Percentiles rank a stretch among this genome's conserved stretches.
phyloP scores from a whole-genome alignment of 2,888 invertebrate species.

The Pyrrhia umbra region DNA sequence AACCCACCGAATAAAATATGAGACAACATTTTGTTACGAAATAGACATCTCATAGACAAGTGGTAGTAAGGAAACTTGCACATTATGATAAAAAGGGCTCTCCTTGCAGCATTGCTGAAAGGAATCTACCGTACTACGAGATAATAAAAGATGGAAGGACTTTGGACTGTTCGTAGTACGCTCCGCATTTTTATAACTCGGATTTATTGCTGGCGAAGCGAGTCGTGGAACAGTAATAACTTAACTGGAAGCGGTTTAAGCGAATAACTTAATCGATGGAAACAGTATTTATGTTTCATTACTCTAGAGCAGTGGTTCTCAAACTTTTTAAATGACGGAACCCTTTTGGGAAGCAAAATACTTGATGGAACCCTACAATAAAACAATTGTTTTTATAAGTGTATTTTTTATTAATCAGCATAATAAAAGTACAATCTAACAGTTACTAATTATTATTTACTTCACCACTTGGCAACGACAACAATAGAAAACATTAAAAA shows the following conservation, averaged over 20 bases:
- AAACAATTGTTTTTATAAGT: too few relatives aligned
- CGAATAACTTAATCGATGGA: constrained; percentile 29
- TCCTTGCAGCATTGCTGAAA: constrained; percentile 48
- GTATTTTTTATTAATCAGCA: too few relatives aligned
- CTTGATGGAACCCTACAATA: too few relatives aligned
- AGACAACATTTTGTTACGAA: constrained; percentile 49
- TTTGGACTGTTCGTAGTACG: constrained; percentile 64
- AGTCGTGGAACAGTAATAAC: constrained; percentile 62
- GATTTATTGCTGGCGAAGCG: constrained; percentile 71
- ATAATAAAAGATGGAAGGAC: constrained; percentile 69
- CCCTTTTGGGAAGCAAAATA: too few relatives aligned
- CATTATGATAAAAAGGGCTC: constrained; percentile 64
- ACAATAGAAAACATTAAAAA: too few relatives aligned
- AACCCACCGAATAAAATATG: constrained; percentile 39
- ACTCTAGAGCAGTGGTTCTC: too few relatives aligned
- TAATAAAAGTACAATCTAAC: too few relatives aligned
- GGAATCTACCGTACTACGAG: constrained; percentile 56
- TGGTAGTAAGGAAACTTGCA: constrained; percentile 51
- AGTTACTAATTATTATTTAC: too few relatives aligned
- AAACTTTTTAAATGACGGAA: too few relatives aligned
- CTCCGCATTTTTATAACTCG: constrained; percentile 71
- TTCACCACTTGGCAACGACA: too few relatives aligned
- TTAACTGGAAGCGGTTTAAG: constrained; percentile 52
- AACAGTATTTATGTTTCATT: constrained; percentile 19
- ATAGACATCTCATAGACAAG: constrained; percentile 50